Evolutionary conservation across 1,140 invertebrate species (phyloP), one percentile per base, ranked within the genome.

Genomic region (Drosophila pandora): DNA sequence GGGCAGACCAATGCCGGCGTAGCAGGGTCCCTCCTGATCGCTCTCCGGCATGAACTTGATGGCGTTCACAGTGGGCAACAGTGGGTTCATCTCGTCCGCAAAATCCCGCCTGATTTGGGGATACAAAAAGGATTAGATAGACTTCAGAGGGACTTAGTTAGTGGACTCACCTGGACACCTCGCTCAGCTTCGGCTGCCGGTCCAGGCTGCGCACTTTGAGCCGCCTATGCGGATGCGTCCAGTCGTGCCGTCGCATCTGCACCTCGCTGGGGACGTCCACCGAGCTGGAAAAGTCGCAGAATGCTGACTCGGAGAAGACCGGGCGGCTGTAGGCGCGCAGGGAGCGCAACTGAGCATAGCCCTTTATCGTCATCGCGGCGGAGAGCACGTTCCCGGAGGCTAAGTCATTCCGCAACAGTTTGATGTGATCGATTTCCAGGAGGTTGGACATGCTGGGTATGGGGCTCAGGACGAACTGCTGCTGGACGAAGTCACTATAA

Each of bases 291-390:
- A 90, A 64, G 56, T 92, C 90, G 43, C 87, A 90, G 2, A 91
- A 54, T 2, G 79, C 74, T 0, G 90, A 90, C 50, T 91, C 90
- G 0, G 87, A 83, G 32, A 92, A 67, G 2, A 91, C 77, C 0
- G 93, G 94, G 71, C 94, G 93, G 59, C 95, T 93, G 82, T 94
- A 93, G n/a, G 94, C 93, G 65, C 96, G 95, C 23, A 97, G 92
- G 39, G 94, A 94, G 79, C 96, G 93, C 47, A 98, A 91, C 17
- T 95, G 96, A n/a, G 95, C 95, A 89, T 97, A 97, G 28, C 97
- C 97, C 39, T 95, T 93, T 68, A 96, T 93, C 90, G 96, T 95
- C 92, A 95, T 93, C 75, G 76, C 54, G 8, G 78, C 71, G 8
- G 49, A 67, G 10, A 81, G 57, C 49, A 76, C 80, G 4, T 71